Conservation (phyloP, 2,888 invertebrate genomes). For the Drosophila niveifrons region DNA sequence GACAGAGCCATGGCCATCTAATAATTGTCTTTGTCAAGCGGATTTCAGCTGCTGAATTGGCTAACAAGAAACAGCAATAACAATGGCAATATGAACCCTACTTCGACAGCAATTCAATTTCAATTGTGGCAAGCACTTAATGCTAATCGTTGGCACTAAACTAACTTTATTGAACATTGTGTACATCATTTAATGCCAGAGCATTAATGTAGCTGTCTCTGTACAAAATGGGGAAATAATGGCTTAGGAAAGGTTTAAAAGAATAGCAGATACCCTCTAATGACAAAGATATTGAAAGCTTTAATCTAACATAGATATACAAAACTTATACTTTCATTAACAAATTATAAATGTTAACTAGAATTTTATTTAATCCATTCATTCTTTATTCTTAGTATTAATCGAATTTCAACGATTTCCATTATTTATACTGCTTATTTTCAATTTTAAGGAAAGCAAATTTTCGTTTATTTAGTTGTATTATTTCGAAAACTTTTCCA, state of each 20-base stretch:
- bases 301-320: too few species aligned
- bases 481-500: neutral
- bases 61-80: conserved; percentile 14
- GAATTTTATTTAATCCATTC: too few species aligned
- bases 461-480: too few species aligned
- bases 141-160: conserved; percentile 41
- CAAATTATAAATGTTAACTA: too few species aligned
- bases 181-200: neutral
- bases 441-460: too few species aligned
- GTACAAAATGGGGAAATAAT: too few species aligned
- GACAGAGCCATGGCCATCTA: conserved; percentile 41
- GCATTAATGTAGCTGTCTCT: neutral
- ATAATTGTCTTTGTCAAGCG: conserved; percentile 75
- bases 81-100: conserved; percentile 20
- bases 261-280: neutral
- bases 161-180: conserved; percentile 18
- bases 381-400: too few species aligned
- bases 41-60: conserved; percentile 29
- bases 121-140: conserved; percentile 43
- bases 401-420: too few species aligned
- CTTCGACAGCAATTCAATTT: conserved; percentile 38
- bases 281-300: too few species aligned
- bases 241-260: neutral
- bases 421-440: neutral
- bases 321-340: too few species aligned